Percentiles rank a stretch among this genome's conserved stretches.
Conservation (phyloP, 2,888 invertebrate species). For the Phymatocera aterrima region DNA sequence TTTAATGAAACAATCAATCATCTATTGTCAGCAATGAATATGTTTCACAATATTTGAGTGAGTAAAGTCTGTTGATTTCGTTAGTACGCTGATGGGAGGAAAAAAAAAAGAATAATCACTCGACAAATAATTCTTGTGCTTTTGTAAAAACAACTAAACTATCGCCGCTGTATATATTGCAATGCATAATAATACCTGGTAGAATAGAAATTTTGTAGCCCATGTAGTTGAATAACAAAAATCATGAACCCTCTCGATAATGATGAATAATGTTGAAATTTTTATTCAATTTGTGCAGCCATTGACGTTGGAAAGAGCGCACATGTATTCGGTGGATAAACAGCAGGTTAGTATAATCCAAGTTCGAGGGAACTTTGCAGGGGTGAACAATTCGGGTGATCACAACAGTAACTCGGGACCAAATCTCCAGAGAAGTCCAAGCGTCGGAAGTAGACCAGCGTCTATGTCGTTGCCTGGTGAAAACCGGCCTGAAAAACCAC, state of each 20-base stretch:
- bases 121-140: background rate
- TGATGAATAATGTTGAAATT: conserved; percentile 7
- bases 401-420: conserved; percentile 60
- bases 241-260: background rate
- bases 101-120: background rate
- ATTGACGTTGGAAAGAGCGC: conserved; percentile 80
- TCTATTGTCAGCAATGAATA: conserved; percentile 1
- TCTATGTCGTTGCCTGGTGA: conserved; percentile 69
- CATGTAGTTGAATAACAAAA: background rate
- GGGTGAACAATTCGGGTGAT: conserved; percentile 47
- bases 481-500: conserved; percentile 63
- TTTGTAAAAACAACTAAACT: background rate
- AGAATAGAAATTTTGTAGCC: conserved; percentile 9
- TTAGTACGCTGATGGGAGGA: background rate
- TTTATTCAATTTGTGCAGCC: conserved; percentile 60
- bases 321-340: conserved; percentile 85
- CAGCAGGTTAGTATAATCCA: conserved; percentile 85
- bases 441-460: conserved; percentile 71
- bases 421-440: conserved; percentile 73
- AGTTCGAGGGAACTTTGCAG: conserved; percentile 73
- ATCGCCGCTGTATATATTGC: background rate
- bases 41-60: background rate
- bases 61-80: conserved; percentile 28
- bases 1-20: background rate
- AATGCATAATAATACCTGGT: background rate